Base-by-base conservation (phyloP, 2,113 vertebrate species). In the Tonatia bakeri region DNA sequence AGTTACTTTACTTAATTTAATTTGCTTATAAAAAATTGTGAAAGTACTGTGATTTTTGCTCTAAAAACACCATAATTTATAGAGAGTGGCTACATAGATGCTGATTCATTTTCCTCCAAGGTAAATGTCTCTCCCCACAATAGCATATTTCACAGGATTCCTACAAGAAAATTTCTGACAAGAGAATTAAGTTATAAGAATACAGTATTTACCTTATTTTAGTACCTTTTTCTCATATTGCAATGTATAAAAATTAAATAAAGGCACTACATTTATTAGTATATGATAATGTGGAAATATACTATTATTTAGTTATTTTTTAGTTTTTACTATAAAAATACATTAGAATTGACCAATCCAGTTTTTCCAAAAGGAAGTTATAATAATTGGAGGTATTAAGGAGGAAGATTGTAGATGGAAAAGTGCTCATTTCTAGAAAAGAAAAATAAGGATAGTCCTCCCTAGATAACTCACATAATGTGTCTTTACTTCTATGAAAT, bases 401-500 rank as follows among this genome's bases (percentile, higher is more conserved):
- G 40, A 87, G 3, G 38, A 33, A 90, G 61, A 77, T 13, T 28
- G 17, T 72, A 52, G 40, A 64, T 92, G 67, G 72, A 94, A 95
- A 91, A 59, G 36, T 45, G 56, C 38, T 92, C 24, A 84, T 76
- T 87, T 95, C 36, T 65, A 90, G 56, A 81, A 67, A 88, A 90
- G 26, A 95, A 94, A 93, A 91, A 87, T 64, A 89, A 86, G 80
- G 40, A 81, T 69, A 90, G 52, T 82, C 22, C 3, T 96, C 47
- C 54, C 80, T 24, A 91, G 43, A 92, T 94, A 95, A 86, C 88
- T 72, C 47, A 79, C 5, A 69, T 80, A 91, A 90, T 61, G n/a
- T 96, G 47, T 81, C 90, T 97, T 96, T 87, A 95, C 72, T 82
- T 89, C 59, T 90, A 52, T 64, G 38, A 94, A 87, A 82, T 95